Base-by-base conservation (phyloP, 35 echinoderm and acorn worm genomes). In the Ophiothrix spiculata region DNA sequence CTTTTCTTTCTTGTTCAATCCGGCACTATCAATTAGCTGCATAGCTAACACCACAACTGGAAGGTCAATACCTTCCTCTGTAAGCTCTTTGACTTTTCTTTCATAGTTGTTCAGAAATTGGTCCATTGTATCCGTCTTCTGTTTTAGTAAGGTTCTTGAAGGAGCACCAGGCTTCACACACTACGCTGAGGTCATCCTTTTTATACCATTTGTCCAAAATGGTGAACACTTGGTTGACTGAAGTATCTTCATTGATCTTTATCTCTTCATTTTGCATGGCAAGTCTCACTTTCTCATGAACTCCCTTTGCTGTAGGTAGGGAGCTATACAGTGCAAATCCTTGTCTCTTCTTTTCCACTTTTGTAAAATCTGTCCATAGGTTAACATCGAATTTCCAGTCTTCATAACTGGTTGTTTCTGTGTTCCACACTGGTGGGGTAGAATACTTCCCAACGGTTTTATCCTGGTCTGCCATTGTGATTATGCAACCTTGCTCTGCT, bases 1-100 rank as follows among this genome's bases (percentile, higher is more conserved):
- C 74, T 88, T 81, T 10, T 81, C 86, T 34, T 88, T 88, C 56
- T 88, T 88, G 0, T 88, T 78, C 86, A 88, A 63, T 32, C 86
- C 86, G 64, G 86, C 79, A 81, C 86, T 82, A 38, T 88, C 86
- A 69, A 88, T 35, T 25, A 88, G 35, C 78, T 88, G 86, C 86
- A 88, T 88, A 63, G 40, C 40, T 35, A 88, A 28, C 0, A 81
- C 86, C 49, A 64, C 60, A 4, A 2, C 60, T 49, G 60, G 60
- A 25, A 69, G 60, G 4, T 15, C 29, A 2, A 15, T 69, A 1
- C 60, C 60, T 69, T 69, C 60, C 29, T 69, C 29, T 28, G 17
- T 69, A 25, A 69, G 19, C 19, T 49, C 42, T 49, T 49, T 49
- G 6, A 69, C 60, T 2, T 69, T 69, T 28, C 29, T 69, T 69